Conservation (phyloP, 2,797 vertebrate species). For the Pseudochirops cupreus region DNA sequence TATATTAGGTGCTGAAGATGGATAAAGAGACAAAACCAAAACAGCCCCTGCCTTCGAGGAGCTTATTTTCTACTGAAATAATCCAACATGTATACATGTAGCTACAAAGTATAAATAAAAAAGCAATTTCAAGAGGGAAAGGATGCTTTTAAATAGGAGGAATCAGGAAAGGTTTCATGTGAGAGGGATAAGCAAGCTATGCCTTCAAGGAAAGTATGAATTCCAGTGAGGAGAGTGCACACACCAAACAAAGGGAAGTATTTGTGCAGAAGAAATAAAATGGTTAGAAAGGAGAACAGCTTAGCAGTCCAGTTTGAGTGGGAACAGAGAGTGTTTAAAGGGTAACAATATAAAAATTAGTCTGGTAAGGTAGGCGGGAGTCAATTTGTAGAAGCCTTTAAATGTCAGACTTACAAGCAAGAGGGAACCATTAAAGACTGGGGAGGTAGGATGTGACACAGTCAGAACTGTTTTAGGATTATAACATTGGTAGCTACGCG, state of each 20-base stretch:
- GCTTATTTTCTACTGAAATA: not conserved
- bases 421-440: not conserved
- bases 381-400: not conserved
- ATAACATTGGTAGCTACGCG: not conserved
- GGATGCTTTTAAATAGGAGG: not conserved
- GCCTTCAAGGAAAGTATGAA: not conserved
- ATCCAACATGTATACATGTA: not conserved
- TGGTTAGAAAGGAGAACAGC: not conserved
- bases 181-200: not conserved
- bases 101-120: not conserved
- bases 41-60: not conserved
- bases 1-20: not conserved
- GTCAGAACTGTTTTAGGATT: not conserved
- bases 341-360: not conserved
- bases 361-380: not conserved
- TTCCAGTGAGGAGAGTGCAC: not conserved
- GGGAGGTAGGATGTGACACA: not conserved
- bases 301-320: not conserved
- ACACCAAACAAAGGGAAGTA: not conserved
- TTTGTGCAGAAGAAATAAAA: not conserved
- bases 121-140: not conserved
- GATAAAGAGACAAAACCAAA: not conserved
- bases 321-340: not conserved
- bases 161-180: not conserved
- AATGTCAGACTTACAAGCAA: slow-evolving; percentile 2